Percentiles rank a stretch among this genome's conserved stretches.
These are phyloP conservation scores for Neria commutata DNA, from an alignment of 2,888 invertebrate genomes.

Conservation along the genomic window DNA sequence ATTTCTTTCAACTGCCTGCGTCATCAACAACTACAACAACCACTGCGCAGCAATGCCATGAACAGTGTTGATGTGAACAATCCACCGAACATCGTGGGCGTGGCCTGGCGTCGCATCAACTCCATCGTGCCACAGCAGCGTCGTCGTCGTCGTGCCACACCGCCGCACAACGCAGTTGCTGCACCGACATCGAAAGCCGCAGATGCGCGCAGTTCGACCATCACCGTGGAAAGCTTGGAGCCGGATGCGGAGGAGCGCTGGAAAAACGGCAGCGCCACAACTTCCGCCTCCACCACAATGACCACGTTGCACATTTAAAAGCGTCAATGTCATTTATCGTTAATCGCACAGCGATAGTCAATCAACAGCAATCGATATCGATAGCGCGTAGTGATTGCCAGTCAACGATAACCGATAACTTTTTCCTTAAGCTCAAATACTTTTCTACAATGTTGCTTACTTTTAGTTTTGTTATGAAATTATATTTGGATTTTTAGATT, in stretches of 20 bases:
- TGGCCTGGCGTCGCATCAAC: conserved; percentile 42
- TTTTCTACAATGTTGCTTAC: no score
- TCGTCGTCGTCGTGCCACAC: conserved; percentile 16
- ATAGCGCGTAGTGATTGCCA: no score
- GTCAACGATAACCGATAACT: no score
- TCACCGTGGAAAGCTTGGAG: conserved; percentile 31
- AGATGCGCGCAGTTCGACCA: conserved; percentile 29
- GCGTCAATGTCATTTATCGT: no score
- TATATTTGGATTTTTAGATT: no score
- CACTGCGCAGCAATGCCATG: neutral
- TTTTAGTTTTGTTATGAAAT: no score
- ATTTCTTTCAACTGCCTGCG: neutral
- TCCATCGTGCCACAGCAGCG: conserved; percentile 37
- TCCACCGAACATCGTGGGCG: conserved; percentile 4
- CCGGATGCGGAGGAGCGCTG: neutral
- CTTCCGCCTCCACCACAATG: conserved; percentile 42
- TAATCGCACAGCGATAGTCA: no score
- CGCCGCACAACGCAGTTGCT: neutral
- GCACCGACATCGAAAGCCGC: conserved; percentile 16
- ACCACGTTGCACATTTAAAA: conserved; percentile 45
- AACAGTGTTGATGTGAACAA: neutral
- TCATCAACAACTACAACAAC: neutral
- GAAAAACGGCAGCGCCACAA: neutral
- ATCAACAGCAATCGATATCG: no score
- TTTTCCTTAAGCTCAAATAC: no score